Percentiles rank a stretch among this genome's conserved stretches.
phyloP scores from a whole-genome alignment of 2,113 vertebrate species.

The Lophura nycthemera region DNA sequence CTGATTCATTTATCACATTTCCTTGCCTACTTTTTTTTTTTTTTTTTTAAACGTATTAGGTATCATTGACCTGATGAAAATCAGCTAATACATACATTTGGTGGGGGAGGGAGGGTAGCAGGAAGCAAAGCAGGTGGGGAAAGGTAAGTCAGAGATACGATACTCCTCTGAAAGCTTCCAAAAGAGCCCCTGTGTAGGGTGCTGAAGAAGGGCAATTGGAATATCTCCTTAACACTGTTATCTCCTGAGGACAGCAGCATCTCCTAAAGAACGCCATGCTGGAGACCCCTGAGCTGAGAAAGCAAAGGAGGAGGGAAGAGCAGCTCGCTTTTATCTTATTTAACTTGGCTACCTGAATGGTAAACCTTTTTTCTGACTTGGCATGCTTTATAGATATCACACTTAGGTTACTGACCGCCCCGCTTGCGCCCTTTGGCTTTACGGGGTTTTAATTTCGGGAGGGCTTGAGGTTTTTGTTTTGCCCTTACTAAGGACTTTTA shows the following conservation, averaged over 20 bases:
- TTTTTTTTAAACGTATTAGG: not conserved
- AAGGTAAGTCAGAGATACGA: not conserved
- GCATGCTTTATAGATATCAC: conserved; percentile 62
- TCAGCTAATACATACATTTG: not conserved
- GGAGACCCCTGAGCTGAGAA: conserved; percentile 24
- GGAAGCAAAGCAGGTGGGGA: conserved; percentile 51
- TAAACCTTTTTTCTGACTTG: conserved; percentile 68
- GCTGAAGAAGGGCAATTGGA: conserved; percentile 16
- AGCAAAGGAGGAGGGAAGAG: not conserved
- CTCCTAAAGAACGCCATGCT: conserved; percentile 21
- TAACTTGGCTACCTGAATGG: conserved; percentile 62
- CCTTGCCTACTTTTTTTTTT: conserved; percentile 21
- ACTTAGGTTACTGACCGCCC: conserved; percentile 20
- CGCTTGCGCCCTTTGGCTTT: not conserved
- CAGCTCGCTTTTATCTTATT: conserved; percentile 42
- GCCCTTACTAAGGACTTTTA: not conserved
- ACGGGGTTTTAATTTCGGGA: conserved; percentile 25
- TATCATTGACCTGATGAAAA: conserved; percentile 64
- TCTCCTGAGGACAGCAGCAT: not conserved
- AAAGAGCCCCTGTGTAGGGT: conserved; percentile 38
- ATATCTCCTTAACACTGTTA: conserved; percentile 44
- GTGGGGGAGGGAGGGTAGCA: not conserved
- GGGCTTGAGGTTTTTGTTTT: conserved; percentile 38
- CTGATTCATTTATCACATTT: conserved; percentile 65
- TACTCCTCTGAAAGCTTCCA: not conserved